A percentile compares a stretch with the other conserved stretches of the same genome.
These are phyloP conservation scores for Gandaritis pyraliata DNA, from an alignment of 2,888 invertebrate species.

Conservation along the genomic window DNA sequence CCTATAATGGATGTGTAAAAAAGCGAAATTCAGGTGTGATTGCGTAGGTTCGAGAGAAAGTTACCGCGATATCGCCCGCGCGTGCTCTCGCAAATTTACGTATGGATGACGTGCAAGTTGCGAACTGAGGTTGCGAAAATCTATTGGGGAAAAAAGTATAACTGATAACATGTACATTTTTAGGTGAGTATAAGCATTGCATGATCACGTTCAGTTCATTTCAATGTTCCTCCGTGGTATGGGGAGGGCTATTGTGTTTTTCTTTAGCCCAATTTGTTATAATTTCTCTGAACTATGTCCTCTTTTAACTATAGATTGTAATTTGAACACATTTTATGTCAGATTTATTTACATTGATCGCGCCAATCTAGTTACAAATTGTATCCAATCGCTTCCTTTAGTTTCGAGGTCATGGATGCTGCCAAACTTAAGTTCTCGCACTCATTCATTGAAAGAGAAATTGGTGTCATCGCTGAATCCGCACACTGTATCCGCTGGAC, in stretches of 20 bases:
- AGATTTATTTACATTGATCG: conserved; percentile 22
- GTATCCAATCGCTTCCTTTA: conserved; percentile 42
- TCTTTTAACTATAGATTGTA: conserved; percentile 7
- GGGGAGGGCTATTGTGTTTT: conserved; percentile 7
- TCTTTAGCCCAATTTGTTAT: conserved; percentile 9
- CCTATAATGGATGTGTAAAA: conserved; percentile 55
- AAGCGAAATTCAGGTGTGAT: conserved; percentile 68
- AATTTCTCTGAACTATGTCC: conserved; percentile 12
- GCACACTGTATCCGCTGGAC: conserved; percentile 59
- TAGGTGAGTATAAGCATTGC: conserved; percentile 49
- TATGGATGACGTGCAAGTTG: conserved; percentile 62
- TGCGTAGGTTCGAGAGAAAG: conserved; percentile 69
- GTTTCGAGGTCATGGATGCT: conserved; percentile 48
- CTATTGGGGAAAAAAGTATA: conserved; percentile 50
- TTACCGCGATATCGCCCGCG: conserved; percentile 57
- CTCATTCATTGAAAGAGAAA: conserved; percentile 80
- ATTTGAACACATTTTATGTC: background rate
- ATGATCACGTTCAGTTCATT: conserved; percentile 36
- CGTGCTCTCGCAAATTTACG: conserved; percentile 60
- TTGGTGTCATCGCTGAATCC: conserved; percentile 78
- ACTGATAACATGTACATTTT: conserved; percentile 47
- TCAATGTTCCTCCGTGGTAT: conserved; percentile 22
- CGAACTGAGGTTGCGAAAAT: too few species aligned
- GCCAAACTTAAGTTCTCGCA: conserved; percentile 53
- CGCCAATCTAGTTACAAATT: conserved; percentile 34